Percentiles rank a stretch among this genome's conserved stretches.
Evolutionary conservation across 2,797 vertebrate species (phyloP).

Genomic region (Avahi laniger): DNA sequence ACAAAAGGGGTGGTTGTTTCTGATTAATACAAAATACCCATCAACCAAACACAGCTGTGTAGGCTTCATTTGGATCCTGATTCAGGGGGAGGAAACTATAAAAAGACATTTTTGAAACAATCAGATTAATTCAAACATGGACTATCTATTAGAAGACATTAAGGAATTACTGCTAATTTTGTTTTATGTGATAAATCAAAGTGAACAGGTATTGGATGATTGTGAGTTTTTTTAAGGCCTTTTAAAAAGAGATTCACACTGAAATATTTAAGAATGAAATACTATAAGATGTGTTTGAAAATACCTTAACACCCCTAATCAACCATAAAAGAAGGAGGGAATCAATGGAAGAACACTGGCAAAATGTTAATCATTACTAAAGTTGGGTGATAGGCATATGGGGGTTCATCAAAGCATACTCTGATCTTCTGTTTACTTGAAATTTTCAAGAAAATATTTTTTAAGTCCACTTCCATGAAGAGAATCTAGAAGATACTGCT

Average conservation of each 20-base stretch:
- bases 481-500: neutral
- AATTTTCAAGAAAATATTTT: neutral
- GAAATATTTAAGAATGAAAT: slow-evolving; percentile 6
- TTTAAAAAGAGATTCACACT: neutral
- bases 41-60: neutral
- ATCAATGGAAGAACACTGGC: neutral
- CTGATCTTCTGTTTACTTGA: neutral
- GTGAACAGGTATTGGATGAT: neutral
- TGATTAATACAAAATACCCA: neutral
- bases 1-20: neutral
- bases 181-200: slow-evolving; percentile 3
- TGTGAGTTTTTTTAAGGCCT: neutral
- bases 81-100: neutral
- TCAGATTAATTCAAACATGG: neutral
- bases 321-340: neutral
- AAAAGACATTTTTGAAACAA: neutral
- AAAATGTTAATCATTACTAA: neutral
- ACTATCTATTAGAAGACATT: neutral
- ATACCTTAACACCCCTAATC: neutral
- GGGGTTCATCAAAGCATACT: neutral
- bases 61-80: neutral
- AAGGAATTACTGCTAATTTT: slow-evolving; percentile 4
- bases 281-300: neutral
- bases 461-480: neutral
- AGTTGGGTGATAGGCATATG: neutral